Evolutionary conservation across 2,797 vertebrate genomes (phyloP), one percentile per base, ranked within the genome.

Genomic region (Diplodus sargus): DNA sequence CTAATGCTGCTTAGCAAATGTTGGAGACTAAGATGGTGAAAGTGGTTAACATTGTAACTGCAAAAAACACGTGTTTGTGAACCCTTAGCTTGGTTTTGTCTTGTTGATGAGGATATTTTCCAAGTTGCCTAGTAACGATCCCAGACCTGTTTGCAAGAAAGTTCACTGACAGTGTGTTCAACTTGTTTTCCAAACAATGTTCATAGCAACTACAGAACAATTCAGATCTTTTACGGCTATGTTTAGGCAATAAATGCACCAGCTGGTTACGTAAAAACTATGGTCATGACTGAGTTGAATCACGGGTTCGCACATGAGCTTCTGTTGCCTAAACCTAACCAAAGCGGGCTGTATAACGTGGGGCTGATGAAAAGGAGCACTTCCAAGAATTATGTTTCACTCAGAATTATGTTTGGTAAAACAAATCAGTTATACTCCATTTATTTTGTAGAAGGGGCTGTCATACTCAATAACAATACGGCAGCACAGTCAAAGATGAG

Each of bases 271-370:
- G 8, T 12, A 28, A 53, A n/a, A 66, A 4, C 7, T 23, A 8
- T 17, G 30, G 28, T 42, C 63, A 67, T 28, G 17, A 39, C 54
- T 59, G 51, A 43, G 22, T 54, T 42, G 34, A 67, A 70, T 78
- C 65, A 58, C 3, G 1, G 63, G n/a, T 39, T 60, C 72, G 17
- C 22, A 39, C 3, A 4, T 54, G 45, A 15, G 54, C 64, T 67
- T 58, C 62, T 62, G 47, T 75, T 67, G 58, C 42, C 66, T 62
- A 56, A 65, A 64, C 58, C 43, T 56, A 42, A 71, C 20, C 28
- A 28, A 25, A 52, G 45, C 20, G 20, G 47, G 59, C 20, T 59
- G 10, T 34, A 13, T 18, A 30, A 59, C 16, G 12, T 52, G n/a
- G 9, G 20, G 9, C 20, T 10, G 39, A 39, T 10, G 4, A 47